phyloP scores from a whole-genome alignment of 2,113 vertebrate species.

The Ancistrus triradiatus region DNA sequence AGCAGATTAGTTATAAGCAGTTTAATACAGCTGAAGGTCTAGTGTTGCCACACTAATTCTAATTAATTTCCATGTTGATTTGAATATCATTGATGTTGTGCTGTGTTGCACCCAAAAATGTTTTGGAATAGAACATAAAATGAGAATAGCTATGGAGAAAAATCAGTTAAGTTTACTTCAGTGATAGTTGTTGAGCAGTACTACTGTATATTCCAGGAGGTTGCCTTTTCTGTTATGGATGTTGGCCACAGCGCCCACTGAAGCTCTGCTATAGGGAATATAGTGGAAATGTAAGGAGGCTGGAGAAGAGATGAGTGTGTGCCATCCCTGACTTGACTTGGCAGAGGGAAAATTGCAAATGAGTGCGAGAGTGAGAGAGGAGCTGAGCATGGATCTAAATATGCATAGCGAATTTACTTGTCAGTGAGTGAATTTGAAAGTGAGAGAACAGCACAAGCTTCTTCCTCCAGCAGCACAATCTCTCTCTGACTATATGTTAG shows the following conservation, averaged over 20 bases:
- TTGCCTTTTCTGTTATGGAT: too few species aligned
- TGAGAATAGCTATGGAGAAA: too few species aligned
- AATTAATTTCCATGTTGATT: too few species aligned
- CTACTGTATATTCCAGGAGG: too few species aligned
- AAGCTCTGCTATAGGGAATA: not conserved
- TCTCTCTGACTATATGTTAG: conserved; percentile 50
- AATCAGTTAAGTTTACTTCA: too few species aligned
- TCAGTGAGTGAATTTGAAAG: conserved; percentile 27
- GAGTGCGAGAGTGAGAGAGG: conserved; percentile 6
- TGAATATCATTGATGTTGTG: too few species aligned
- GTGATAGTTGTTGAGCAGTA: too few species aligned
- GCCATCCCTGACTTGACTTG: not conserved
- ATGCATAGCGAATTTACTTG: conserved; percentile 24
- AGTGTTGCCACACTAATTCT: too few species aligned
- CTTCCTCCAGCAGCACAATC: not conserved
- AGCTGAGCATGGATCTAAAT: conserved; percentile 20
- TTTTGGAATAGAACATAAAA: too few species aligned
- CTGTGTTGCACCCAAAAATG: too few species aligned
- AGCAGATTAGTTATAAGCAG: too few species aligned
- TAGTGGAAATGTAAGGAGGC: not conserved
- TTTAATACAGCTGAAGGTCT: too few species aligned
- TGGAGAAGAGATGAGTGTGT: not conserved
- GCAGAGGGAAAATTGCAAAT: not conserved
- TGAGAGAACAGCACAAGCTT: conserved; percentile 28
- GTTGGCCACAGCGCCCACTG: not conserved